Base-by-base conservation (phyloP, 2,888 invertebrate genomes). In the Prenolepis imparis region DNA sequence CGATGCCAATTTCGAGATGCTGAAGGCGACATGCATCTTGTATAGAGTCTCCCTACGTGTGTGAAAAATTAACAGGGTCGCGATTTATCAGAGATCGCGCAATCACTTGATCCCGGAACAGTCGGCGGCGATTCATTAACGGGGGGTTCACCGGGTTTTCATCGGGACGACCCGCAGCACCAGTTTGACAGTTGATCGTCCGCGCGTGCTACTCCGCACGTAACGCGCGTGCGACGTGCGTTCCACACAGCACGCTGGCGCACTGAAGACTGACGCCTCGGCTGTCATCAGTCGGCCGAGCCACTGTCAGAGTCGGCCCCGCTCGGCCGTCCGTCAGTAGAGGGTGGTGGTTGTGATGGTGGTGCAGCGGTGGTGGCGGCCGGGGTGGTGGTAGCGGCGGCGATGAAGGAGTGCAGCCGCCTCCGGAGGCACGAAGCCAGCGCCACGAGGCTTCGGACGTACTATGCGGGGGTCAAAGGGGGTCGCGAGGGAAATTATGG, bases 181-280 rank as follows among this genome's bases (percentile, higher is more conserved):
- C 15, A 68, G 89, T 88, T 90, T 89, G 91, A 91, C 90, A 90
- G 90, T 77, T 88, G 83, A 72, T n/a, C n/a, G n/a, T n/a, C 87
- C 88, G 89, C 89, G 88, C 89, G 89, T 70, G 78, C 44, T 74
- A 48, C 74, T 72, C 63, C 68, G 70, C 78, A 68, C 48, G 52
- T 61, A 61, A 59, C 68, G 18, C 59, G 48, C 55, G 59, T 32
- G 68, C 85, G 28, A 36, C 84, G 52, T n/a, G n/a, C 82, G 75
- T 41, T 84, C 41, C 74, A 87, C 77, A 73, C 88, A 36, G 85
- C 59, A 84, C 88, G 86, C 85, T 88, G 87, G 89, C 84, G 78
- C 84, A 88, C 86, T 85, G 87, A 87, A 87, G 87, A 92, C 93
- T 93, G 93, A 89, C 90, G 90, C 88, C 91, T 90, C 89, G 90